These are phyloP conservation scores for Myotis yumanensis DNA, from an alignment of 2,113 vertebrate genomes.

Conservation along the genomic window DNA sequence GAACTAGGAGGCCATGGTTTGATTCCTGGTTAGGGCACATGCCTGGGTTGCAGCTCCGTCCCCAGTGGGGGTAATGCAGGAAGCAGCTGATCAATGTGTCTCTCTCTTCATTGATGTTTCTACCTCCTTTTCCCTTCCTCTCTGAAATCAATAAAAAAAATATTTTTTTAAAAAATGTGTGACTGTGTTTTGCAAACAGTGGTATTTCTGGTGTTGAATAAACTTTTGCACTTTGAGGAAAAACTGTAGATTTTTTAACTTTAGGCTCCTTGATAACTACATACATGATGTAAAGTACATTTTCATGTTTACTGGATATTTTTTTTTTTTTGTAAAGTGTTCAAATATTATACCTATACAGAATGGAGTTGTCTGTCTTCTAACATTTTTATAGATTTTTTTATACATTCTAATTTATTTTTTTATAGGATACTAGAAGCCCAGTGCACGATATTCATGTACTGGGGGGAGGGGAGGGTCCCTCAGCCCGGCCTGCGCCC, in stretches of 20 bases:
- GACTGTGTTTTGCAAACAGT: neutral
- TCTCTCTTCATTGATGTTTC: too few species aligned
- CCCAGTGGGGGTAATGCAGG: too few species aligned
- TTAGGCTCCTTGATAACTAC: neutral
- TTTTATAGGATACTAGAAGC: neutral
- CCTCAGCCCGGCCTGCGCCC: too few species aligned
- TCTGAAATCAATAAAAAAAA: too few species aligned
- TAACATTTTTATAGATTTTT: neutral
- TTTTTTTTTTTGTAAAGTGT: neutral
- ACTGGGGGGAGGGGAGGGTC: too few species aligned
- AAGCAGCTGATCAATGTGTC: too few species aligned
- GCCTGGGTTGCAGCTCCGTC: too few species aligned
- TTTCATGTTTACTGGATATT: neutral
- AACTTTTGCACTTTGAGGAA: neutral
- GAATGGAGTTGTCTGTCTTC: neutral
- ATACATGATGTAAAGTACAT: neutral
- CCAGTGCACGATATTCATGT: too few species aligned
- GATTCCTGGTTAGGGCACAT: too few species aligned
- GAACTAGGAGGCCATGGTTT: too few species aligned
- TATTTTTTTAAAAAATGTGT: neutral
- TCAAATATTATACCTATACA: neutral
- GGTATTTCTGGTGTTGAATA: neutral
- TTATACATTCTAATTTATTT: neutral
- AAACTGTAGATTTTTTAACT: neutral
- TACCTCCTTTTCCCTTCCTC: too few species aligned